A percentile compares a stretch with the other conserved stretches of the same genome.
Conservation (phyloP, 1,140 invertebrate genomes). For the Neodiprion virginianus region DNA sequence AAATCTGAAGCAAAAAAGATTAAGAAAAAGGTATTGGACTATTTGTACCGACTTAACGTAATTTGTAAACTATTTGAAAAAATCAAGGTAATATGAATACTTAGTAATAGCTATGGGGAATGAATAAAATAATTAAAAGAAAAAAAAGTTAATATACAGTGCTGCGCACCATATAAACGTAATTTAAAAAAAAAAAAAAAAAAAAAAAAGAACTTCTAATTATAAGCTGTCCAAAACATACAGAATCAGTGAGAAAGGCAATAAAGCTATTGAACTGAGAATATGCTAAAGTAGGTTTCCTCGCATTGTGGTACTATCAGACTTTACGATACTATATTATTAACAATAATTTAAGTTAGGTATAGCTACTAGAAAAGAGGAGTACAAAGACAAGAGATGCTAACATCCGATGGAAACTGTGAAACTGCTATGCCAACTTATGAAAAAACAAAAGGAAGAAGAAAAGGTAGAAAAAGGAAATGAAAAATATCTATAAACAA, state of each 20-base stretch:
- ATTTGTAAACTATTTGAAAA: not conserved
- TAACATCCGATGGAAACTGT: constrained; percentile 9
- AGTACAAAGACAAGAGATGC: not conserved
- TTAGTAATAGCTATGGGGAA: not conserved
- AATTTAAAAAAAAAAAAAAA: constrained; percentile 4
- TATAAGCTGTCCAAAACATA: constrained; percentile 42
- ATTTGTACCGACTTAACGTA: not conserved
- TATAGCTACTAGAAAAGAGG: constrained; percentile 22
- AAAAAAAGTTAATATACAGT: not conserved
- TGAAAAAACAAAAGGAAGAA: constrained; percentile 10
- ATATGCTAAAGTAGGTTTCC: constrained; percentile 41
- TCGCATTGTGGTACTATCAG: constrained; percentile 40
- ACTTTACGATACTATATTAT: constrained; percentile 32
- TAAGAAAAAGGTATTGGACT: not conserved
- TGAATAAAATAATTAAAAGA: not conserved
- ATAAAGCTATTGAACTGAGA: constrained; percentile 40
- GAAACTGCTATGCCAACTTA: constrained; percentile 3
- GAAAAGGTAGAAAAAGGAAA: too few relatives aligned
- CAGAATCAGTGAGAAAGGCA: constrained; percentile 46
- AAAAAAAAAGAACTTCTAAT: constrained; percentile 28
- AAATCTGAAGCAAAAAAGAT: not conserved
- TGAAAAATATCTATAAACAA: not conserved
- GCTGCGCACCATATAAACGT: constrained; percentile 13
- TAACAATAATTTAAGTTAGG: constrained; percentile 38
- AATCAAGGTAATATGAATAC: constrained; percentile 9